Evolutionary conservation across 2,113 vertebrate species (phyloP).

Genomic region (Elanoides forficatus): DNA sequence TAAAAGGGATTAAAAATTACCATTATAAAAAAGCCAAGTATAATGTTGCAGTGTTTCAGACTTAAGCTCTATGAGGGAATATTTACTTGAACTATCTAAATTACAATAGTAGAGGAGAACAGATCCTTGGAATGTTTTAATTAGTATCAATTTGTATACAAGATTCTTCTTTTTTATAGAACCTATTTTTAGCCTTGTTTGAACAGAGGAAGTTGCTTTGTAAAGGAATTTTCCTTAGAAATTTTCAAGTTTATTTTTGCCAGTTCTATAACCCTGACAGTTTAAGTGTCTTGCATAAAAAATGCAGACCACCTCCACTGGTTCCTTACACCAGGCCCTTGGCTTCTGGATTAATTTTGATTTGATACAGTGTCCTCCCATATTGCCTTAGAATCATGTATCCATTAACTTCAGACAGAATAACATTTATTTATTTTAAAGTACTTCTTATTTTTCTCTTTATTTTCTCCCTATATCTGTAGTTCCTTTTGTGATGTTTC

Average conservation of each 20-base stretch:
- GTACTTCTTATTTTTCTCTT: not conserved
- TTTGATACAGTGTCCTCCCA: not conserved
- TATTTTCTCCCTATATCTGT: not conserved
- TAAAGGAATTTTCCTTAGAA: not conserved
- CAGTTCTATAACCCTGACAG: not conserved
- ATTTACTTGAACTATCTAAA: not conserved
- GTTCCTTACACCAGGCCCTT: not conserved
- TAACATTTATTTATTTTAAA: not conserved
- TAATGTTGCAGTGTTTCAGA: not conserved
- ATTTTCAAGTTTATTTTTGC: not conserved
- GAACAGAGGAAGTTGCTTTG: slow-evolving; percentile 16
- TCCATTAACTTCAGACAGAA: not conserved
- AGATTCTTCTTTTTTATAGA: not conserved
- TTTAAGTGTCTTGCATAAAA: not conserved
- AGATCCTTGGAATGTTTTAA: not conserved
- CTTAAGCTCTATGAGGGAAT: not conserved
- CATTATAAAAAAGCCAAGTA: not conserved
- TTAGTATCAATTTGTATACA: slow-evolving; percentile 4
- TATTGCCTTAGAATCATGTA: not conserved
- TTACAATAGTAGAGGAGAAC: not conserved
- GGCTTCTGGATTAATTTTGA: not conserved
- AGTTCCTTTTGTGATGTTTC: not conserved
- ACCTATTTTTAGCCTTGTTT: slow-evolving; percentile 25
- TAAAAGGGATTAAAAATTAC: not conserved
- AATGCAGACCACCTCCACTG: not conserved